Evolutionary conservation across 2,113 vertebrate genomes (phyloP).

Genomic region (Syngnathus floridae): DNA sequence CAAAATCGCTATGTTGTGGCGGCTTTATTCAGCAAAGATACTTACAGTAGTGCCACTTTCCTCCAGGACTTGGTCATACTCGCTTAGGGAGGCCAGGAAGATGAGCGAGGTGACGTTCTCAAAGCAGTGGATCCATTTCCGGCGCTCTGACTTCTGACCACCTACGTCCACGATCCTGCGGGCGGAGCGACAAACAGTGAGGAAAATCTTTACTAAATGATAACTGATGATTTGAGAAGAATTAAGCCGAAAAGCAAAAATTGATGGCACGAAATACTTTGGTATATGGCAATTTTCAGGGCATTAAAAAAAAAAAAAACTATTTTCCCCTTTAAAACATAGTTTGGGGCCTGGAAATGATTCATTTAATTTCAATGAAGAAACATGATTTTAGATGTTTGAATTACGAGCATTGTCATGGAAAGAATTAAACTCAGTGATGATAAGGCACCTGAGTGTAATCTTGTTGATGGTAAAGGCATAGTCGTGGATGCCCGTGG

Average conservation of each 20-base stretch:
- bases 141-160: slow-evolving; percentile 84
- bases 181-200: not conserved
- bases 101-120: slow-evolving; percentile 86
- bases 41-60: slow-evolving; percentile 79
- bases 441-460: slow-evolving; percentile 73
- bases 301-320: too few species aligned
- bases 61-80: slow-evolving; percentile 85
- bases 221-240: not conserved
- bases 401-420: not conserved
- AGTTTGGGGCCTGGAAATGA: too few species aligned
- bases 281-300: too few species aligned
- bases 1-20: too few species aligned
- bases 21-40: not conserved
- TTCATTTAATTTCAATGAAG: not conserved
- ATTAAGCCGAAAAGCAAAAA: too few species aligned
- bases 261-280: too few species aligned
- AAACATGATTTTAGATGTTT: not conserved
- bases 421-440: not conserved
- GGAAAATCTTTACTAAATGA: not conserved
- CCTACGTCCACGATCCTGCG: slow-evolving; percentile 85
- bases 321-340: too few species aligned
- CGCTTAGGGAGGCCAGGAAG: slow-evolving; percentile 86
- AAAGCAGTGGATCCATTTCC: slow-evolving; percentile 90
- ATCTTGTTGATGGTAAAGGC: slow-evolving; percentile 79
- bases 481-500: slow-evolving; percentile 87